Conservation (phyloP, 2,888 invertebrate genomes). For the Meiosimyza decipiens region DNA sequence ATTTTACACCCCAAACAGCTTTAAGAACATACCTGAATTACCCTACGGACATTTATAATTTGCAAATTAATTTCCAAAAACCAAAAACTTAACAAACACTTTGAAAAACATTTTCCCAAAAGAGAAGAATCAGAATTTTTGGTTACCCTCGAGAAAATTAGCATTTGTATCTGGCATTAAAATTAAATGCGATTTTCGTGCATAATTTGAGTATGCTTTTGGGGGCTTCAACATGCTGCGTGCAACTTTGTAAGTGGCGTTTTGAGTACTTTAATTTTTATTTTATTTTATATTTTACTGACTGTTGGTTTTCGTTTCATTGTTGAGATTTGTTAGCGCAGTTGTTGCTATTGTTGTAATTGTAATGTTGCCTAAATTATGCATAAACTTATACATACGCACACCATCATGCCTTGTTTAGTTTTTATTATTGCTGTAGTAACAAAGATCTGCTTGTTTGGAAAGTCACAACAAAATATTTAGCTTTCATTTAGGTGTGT, state of each 20-base stretch:
- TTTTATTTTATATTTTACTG: not conserved
- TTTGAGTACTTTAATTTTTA: no score
- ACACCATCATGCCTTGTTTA: not conserved
- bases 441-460: no score
- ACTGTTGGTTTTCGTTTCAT: no score
- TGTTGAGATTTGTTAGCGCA: no score
- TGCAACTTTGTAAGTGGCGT: no score
- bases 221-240: not conserved
- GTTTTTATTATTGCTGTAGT: not conserved
- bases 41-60: no score
- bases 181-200: slow-evolving; percentile 22
- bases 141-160: not conserved
- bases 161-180: slow-evolving; percentile 22
- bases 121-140: not conserved
- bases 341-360: slow-evolving; percentile 4
- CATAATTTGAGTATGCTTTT: slow-evolving; percentile 25
- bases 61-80: no score
- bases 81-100: no score
- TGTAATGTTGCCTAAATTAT: slow-evolving; percentile 1
- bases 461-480: no score
- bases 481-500: not conserved
- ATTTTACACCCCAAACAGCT: no score
- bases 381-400: not conserved
- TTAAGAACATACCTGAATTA: no score
- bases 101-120: no score